Conservation (phyloP, 2,113 vertebrate genomes). For the Lepus americanus region DNA sequence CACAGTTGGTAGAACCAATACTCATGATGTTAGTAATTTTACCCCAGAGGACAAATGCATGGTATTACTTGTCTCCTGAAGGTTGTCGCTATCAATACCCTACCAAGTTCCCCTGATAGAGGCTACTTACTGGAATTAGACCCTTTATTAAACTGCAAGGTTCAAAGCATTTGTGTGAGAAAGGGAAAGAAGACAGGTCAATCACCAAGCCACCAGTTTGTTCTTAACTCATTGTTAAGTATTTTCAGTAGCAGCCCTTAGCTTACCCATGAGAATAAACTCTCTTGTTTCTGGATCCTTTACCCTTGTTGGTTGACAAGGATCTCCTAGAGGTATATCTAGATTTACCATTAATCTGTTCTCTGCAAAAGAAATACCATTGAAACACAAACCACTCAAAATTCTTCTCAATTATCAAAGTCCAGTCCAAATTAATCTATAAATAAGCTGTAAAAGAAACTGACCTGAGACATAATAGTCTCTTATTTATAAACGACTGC, state of each 20-base stretch:
- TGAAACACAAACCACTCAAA: conserved; percentile 69
- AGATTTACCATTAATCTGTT: conserved; percentile 20
- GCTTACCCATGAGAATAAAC: conserved; percentile 85
- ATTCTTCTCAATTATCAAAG: conserved; percentile 53
- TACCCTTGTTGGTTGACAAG: conserved; percentile 78
- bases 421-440: conserved; percentile 37
- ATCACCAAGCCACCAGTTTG: background rate
- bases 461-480: background rate
- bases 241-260: conserved; percentile 40
- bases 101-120: background rate
- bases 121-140: background rate
- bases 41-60: background rate
- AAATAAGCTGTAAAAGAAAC: background rate
- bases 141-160: background rate
- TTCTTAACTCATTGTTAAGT: background rate
- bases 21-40: background rate
- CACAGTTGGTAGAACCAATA: background rate
- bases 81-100: background rate
- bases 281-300: conserved; percentile 82
- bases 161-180: background rate
- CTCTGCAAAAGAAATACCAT: conserved; percentile 79
- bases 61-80: background rate
- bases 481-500: conserved; percentile 37
- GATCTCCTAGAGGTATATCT: conserved; percentile 71
- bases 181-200: background rate